Base-by-base conservation (phyloP, 1,140 invertebrate species). In the Pseudomyrmex dendroicus region DNA sequence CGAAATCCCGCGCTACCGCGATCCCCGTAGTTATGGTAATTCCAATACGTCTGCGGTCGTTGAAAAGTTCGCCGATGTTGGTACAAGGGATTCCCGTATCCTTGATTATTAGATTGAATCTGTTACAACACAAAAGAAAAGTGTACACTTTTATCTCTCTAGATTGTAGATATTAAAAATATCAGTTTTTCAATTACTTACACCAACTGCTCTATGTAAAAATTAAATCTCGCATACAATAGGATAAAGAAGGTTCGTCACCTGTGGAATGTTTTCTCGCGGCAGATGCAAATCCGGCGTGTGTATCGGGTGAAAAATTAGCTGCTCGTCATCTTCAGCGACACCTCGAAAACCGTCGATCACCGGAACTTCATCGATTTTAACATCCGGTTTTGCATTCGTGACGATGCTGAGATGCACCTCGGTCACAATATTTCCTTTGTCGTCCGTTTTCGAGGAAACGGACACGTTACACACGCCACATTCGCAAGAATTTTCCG, bases 391-490 rank as follows among this genome's bases (percentile, higher is more conserved):
- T 13, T 84, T 64, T 5, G 57, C 9, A 25, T 80, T 91, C 1
- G 89, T 88, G 13, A 86, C 25, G 25, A 91, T 56, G 20, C 57
- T 90, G 2, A 91, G 66, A 35, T 77, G 83, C 9, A 91, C 68
- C 5, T 89, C 84, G 0, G 85, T 90, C 15, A 90, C 35, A 5
- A 90, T 74, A 72, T 91, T 90, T 35, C 88, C 90, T 1, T 85
- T 73, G 0, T 73, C 68, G 20, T 90, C 83, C 2, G 48, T 20
- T 61, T 56, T 80, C 4, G 89, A 85, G 0, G 70, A 82, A 20
- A 89, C 77, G 3, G 84, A 82, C 1, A 90, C 54, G 15, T 90
- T 68, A 46, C 90, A 91, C 44, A 87, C 46, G 8, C 80, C 50
- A 57, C 87, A 82, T 57, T 88, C 54, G 46, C 86, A 91, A 1